A percentile compares a stretch with the other conserved stretches of the same genome.
Conservation (phyloP, 2,888 invertebrate species). For the Drosophila anceps region DNA sequence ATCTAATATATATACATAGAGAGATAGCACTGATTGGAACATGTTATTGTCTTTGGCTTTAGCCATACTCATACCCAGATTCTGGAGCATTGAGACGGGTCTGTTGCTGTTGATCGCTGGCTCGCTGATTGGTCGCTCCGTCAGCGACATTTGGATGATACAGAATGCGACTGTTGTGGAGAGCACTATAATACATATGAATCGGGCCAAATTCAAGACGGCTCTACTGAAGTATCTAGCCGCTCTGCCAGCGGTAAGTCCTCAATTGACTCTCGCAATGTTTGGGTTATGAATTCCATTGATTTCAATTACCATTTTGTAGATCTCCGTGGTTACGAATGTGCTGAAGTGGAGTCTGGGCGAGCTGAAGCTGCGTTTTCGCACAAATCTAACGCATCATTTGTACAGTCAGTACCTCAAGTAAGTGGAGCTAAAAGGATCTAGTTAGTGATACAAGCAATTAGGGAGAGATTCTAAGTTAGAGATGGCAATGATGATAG, state of each 20-base stretch:
- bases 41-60: not conserved
- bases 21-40: not conserved
- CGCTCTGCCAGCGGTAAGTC: slow-evolving; percentile 93
- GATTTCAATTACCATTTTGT: not conserved
- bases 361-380: slow-evolving; percentile 95
- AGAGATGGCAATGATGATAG: too few relatives aligned
- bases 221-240: slow-evolving; percentile 92
- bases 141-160: slow-evolving; percentile 99
- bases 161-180: slow-evolving; percentile 97
- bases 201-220: slow-evolving; percentile 90
- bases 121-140: slow-evolving; percentile 93
- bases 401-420: slow-evolving; percentile 96
- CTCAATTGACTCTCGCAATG: not conserved
- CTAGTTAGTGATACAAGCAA: too few relatives aligned
- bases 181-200: slow-evolving; percentile 96
- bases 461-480: too few relatives aligned
- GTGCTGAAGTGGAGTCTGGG: slow-evolving; percentile 97
- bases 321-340: slow-evolving; percentile 97
- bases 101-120: slow-evolving; percentile 91
- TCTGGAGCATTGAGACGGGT: slow-evolving; percentile 91
- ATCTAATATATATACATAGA: not conserved
- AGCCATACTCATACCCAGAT: slow-evolving; percentile 92
- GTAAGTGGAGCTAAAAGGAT: slow-evolving; percentile 87
- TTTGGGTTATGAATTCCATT: not conserved
- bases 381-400: slow-evolving; percentile 94